Base-by-base conservation (phyloP, 2,797 vertebrate genomes). In the Poecilia velifera region DNA sequence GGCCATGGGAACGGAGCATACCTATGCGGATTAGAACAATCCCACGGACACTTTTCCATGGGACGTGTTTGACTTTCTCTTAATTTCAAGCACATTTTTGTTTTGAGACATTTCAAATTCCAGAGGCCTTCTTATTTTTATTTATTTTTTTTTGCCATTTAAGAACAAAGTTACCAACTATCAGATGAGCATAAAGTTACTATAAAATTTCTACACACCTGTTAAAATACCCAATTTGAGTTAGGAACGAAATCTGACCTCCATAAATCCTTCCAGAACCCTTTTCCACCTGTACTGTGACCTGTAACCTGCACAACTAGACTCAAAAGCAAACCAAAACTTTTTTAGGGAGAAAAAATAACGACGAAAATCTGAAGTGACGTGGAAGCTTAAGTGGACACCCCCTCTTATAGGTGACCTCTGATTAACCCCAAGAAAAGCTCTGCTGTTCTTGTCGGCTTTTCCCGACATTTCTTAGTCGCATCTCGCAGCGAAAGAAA, bases 1-100 rank as follows among this genome's bases (percentile, higher is more conserved):
- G 90, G 89, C 93, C 94, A 93, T 93, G 94, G 94, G 95, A 96
- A 96, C 91, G 87, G 85, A 81, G 87, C 90, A 92, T 92, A 94
- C 91, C 90, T 94, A 84, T 90, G 87, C 73, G 88, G 95, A 95
- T 95, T 95, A 94, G 70, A 86, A 28, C 64, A 87, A 92, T 94
- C 92, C 93, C 78, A 80, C 82, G 80, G 90, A 93, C 89, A 84
- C 79, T 92, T 91, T 93, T 83, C 68, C 80, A 77, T 89, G 90
- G 84, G 85, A 91, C 87, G 82, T 80, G 79, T 84, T 89, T 64
- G 83, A 80, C 78, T 92, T 93, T 84, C 76, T 87, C 89, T 81
- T 92, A 77, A 86, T 89, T 90, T 90, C 74, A 62, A 82, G 72
- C 64, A 73, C 51, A 71, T 79, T 18, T 18, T 64, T 75, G 66